phyloP scores from a whole-genome alignment of 2,888 invertebrate species.

The Eulithis testata region DNA sequence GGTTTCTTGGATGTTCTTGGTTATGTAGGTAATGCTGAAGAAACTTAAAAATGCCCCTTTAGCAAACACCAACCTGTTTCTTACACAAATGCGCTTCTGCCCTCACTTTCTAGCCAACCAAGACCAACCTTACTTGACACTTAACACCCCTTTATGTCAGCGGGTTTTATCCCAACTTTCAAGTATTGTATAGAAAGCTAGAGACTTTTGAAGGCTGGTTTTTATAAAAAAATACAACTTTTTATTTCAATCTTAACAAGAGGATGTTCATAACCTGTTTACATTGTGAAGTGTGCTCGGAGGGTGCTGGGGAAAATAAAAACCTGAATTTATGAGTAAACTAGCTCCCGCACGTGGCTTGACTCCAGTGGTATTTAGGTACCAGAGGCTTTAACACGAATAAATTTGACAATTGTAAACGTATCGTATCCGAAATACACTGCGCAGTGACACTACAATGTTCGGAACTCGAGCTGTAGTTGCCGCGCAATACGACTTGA shows the following conservation, averaged over 20 bases:
- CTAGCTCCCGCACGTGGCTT: too few species aligned
- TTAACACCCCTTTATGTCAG: constrained; percentile 44
- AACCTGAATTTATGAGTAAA: constrained; percentile 10
- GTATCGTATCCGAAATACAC: too few species aligned
- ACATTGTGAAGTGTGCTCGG: constrained; percentile 36
- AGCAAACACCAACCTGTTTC: constrained; percentile 4
- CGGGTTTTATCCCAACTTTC: constrained; percentile 28
- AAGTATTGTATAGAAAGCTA: constrained; percentile 46
- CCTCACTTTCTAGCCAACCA: constrained; percentile 45
- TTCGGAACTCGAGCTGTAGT: too few species aligned
- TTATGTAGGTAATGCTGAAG: too few species aligned
- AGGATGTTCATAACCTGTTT: constrained; percentile 53
- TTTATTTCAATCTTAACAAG: constrained; percentile 55
- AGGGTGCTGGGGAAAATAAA: constrained; percentile 16
- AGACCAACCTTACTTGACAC: constrained; percentile 51
- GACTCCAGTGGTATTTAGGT: too few species aligned
- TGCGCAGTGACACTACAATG: too few species aligned
- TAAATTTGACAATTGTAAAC: too few species aligned
- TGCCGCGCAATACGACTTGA: too few species aligned
- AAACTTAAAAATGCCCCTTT: too few species aligned
- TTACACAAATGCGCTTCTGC: constrained; percentile 10
- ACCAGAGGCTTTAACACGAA: too few species aligned
- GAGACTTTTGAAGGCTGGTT: constrained; percentile 47
- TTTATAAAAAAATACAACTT: constrained; percentile 62
- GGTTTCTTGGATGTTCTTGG: too few species aligned